phyloP scores from a whole-genome alignment of 2,113 vertebrate species.

The Stictonetta naevosa region DNA sequence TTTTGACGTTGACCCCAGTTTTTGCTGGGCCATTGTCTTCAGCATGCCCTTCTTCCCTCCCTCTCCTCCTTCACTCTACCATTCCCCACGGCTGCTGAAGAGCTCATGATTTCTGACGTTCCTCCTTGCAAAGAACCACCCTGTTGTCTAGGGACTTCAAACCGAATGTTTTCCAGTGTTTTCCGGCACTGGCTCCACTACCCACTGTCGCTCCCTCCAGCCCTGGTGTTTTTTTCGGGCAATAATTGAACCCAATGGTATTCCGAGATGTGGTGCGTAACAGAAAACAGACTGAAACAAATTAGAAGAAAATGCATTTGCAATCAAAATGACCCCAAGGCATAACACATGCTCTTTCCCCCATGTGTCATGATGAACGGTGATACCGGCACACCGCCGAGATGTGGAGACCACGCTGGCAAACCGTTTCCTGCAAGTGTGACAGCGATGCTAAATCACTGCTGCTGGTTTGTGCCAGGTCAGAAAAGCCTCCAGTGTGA shows the following conservation, averaged over 20 bases:
- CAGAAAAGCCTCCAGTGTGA: not conserved
- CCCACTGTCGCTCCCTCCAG: not conserved
- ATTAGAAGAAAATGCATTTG: conserved; percentile 4
- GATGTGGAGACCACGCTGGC: not conserved
- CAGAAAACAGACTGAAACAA: not conserved
- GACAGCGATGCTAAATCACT: not conserved
- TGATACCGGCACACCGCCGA: not conserved
- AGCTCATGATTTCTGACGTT: not conserved
- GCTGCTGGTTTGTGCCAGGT: not conserved
- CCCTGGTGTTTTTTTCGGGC: not conserved
- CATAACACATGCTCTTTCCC: not conserved
- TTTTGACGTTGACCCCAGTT: not conserved
- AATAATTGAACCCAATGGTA: not conserved
- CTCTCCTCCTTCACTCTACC: not conserved
- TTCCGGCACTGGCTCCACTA: not conserved
- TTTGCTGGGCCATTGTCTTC: not conserved
- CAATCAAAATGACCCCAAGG: not conserved
- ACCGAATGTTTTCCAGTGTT: rapidly evolving
- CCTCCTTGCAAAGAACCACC: not conserved
- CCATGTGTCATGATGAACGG: not conserved
- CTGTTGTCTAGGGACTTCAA: not conserved
- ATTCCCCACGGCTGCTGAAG: not conserved
- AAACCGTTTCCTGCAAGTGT: not conserved
- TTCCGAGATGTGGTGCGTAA: not conserved
- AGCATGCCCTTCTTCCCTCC: too few species aligned